Evolutionary conservation across 2,797 vertebrate species (phyloP).

Genomic region (Gobio occitaniae): DNA sequence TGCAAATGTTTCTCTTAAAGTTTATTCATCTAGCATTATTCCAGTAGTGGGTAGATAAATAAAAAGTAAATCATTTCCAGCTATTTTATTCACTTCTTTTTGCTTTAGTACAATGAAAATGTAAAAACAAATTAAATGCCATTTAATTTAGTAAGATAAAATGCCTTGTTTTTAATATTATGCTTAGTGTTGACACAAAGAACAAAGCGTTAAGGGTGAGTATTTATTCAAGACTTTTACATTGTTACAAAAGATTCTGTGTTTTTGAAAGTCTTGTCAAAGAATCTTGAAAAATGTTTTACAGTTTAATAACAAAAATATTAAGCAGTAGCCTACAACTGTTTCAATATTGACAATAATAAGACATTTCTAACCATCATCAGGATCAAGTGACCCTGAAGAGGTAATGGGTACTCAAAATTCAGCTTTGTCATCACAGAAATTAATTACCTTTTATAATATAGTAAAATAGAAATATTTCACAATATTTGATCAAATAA

Average conservation of each 20-base stretch:
- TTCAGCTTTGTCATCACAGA: background rate
- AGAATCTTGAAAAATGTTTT: background rate
- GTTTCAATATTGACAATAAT: background rate
- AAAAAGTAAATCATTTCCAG: background rate
- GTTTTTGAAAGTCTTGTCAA: background rate
- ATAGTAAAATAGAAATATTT: background rate
- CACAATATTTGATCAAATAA: background rate
- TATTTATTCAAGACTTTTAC: background rate
- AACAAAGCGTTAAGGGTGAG: background rate
- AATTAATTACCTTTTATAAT: background rate
- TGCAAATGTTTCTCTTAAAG: background rate
- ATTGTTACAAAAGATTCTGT: background rate
- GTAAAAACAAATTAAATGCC: background rate
- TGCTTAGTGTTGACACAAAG: background rate
- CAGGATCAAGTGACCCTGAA: background rate
- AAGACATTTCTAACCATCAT: background rate
- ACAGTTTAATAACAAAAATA: background rate
- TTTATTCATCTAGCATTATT: background rate
- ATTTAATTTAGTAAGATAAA: background rate
- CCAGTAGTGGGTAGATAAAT: background rate
- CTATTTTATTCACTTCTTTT: background rate
- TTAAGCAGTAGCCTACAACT: background rate
- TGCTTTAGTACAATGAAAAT: background rate
- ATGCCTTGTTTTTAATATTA: background rate
- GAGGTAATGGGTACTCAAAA: background rate